Conservation (phyloP, 1,140 invertebrate species). For the Drosophila auraria region DNA sequence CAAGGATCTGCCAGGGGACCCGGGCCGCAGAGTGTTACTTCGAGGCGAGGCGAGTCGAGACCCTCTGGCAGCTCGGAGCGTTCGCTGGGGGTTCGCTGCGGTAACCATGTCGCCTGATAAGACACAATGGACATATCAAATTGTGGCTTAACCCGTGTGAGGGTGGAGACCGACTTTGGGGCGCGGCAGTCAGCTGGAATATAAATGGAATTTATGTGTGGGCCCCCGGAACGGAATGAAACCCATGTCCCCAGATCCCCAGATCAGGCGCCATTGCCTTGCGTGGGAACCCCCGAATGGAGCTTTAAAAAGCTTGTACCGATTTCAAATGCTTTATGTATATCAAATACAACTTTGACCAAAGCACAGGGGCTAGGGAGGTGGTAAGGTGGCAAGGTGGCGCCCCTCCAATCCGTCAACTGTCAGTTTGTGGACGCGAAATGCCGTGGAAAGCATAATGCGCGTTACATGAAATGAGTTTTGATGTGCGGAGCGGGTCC, state of each 20-base stretch:
- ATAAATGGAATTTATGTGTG: conserved; percentile 81
- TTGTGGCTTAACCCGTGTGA: conserved; percentile 76
- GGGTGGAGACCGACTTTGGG: conserved; percentile 53
- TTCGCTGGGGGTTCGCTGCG: conserved; percentile 76
- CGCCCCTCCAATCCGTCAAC: conserved; percentile 52
- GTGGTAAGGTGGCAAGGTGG: not conserved
- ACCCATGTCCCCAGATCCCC: conserved; percentile 12
- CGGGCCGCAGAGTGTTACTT: conserved; percentile 63
- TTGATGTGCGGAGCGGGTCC: conserved; percentile 63
- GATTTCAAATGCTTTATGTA: conserved; percentile 44
- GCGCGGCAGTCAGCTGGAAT: conserved; percentile 58
- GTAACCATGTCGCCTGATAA: conserved; percentile 84
- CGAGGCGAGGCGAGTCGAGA: conserved; percentile 54
- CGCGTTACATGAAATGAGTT: conserved; percentile 79
- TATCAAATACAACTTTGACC: conserved; percentile 63
- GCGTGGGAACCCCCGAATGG: conserved; percentile 47
- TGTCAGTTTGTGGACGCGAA: conserved; percentile 77
- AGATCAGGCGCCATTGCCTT: conserved; percentile 38
- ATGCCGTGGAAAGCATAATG: conserved; percentile 78
- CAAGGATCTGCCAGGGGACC: conserved; percentile 69
- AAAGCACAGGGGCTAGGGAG: conserved; percentile 14
- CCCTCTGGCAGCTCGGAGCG: conserved; percentile 54
- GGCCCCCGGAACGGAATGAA: not conserved
- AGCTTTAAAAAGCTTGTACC: conserved; percentile 55
- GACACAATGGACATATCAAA: conserved; percentile 84